phyloP scores from a whole-genome alignment of 1,140 invertebrate genomes.

The Trichomalopsis sarcophagae region DNA sequence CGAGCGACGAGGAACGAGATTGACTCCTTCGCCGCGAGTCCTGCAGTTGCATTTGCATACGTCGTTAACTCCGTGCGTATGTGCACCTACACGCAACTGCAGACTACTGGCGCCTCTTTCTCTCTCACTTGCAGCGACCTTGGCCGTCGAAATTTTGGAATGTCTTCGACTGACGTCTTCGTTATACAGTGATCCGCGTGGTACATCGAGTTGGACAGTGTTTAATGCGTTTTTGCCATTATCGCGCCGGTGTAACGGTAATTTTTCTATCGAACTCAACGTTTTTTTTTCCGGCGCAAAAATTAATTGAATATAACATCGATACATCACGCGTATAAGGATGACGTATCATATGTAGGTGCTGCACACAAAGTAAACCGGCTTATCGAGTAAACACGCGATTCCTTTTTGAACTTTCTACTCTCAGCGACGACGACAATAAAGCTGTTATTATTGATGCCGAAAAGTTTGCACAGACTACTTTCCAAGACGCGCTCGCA shows the following conservation, averaged over 20 bases:
- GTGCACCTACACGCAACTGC: not conserved
- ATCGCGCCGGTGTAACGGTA: not conserved
- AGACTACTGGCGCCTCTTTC: too few relatives aligned
- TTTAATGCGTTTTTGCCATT: conserved; percentile 11
- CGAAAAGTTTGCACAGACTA: not conserved
- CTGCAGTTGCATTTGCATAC: conserved; percentile 20
- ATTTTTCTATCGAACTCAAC: not conserved
- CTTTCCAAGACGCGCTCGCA: not conserved
- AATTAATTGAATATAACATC: too few relatives aligned
- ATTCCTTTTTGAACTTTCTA: not conserved
- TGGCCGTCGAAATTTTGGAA: conserved; percentile 16
- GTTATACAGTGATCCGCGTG: not conserved
- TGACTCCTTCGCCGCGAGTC: not conserved
- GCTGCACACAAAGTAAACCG: not conserved
- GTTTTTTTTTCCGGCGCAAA: too few relatives aligned
- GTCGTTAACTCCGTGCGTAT: conserved; percentile 23
- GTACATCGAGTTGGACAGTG: conserved; percentile 24
- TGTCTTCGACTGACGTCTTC: conserved; percentile 25
- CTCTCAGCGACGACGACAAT: not conserved
- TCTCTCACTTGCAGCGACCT: not conserved
- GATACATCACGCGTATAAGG: too few relatives aligned
- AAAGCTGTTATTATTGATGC: not conserved
- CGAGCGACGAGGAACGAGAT: conserved; percentile 5
- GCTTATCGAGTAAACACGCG: not conserved
- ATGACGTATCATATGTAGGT: too few relatives aligned